Base-by-base conservation (phyloP, 2,113 vertebrate species). In the Seriola rivoliana region DNA sequence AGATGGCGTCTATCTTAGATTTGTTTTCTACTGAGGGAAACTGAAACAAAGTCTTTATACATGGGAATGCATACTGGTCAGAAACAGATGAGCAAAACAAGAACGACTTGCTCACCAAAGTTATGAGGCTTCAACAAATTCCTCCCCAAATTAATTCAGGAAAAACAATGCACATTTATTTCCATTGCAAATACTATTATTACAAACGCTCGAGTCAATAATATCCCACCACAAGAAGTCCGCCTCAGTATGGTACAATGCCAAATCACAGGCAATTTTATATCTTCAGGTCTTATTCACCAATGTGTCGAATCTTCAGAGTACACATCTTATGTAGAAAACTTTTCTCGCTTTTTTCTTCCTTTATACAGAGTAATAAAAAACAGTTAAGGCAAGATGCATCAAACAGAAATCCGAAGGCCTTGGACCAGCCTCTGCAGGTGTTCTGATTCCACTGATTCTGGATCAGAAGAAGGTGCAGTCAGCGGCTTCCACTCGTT, bases 351-450 rank as follows among this genome's bases (percentile, higher is more conserved):
- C 96, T 82, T 87, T 82, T 94, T 95, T 64, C 75, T 88, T 96
- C 94, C 95, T 97, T 98, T 97, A 96, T 97, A 98, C 96, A 97
- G 95, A 96, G 96, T 95, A 97, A 97, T 98, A 97, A 98, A 97
- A 87, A 74, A 98, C 98, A 79, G 94, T 95, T 96, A 96, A 97
- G 96, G 96, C 96, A 97, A 98, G 97, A 98, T 97, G 98, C 97
- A 88, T 96, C 96, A 96, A 98, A 98, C 97, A 97, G 97, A 97
- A 97, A 97, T 95, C 96, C 92, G 84, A 94, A 95, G 95, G 95
- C 91, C 52, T 6, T 23, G 83, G 75, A 77, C 19, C 64, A 65
- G 88, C 80, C 74, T 94, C 94, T 94, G 94, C 69, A 85, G 91
- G 73, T 72, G 94, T 92, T 92, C 93, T 85, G 93, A 92, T 95